These are phyloP conservation scores for Mirza zaza DNA, from an alignment of 2,113 vertebrate genomes.

Conservation along the genomic window DNA sequence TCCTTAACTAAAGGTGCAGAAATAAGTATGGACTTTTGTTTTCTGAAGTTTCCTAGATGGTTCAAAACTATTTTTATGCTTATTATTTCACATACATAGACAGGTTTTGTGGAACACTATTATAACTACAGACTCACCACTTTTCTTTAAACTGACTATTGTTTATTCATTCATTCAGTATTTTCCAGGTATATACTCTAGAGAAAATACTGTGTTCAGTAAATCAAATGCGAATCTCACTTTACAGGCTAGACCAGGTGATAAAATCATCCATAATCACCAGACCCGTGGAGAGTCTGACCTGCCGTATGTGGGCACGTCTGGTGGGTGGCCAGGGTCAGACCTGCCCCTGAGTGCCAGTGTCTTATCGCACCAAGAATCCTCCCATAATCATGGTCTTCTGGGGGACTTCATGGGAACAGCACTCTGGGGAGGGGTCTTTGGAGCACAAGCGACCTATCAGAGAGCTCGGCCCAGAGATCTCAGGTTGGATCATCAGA, in stretches of 20 bases:
- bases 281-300: neutral
- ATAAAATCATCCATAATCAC: neutral
- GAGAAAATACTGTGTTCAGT: neutral
- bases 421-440: neutral
- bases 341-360: neutral
- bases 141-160: neutral
- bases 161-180: neutral
- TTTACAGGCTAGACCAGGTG: neutral
- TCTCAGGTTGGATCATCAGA: neutral
- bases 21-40: neutral
- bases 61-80: neutral
- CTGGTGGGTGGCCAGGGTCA: neutral
- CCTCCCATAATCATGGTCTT: neutral
- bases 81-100: neutral
- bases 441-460: neutral
- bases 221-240: neutral
- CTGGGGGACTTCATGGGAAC: neutral
- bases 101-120: neutral
- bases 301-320: neutral
- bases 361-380: neutral
- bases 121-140: neutral
- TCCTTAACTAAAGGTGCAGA: too few species aligned
- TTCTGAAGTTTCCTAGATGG: neutral
- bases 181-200: neutral
- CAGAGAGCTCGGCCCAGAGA: neutral